A percentile compares a stretch with the other conserved stretches of the same genome.
These are phyloP conservation scores for Aplochiton taeniatus DNA, from an alignment of 2,797 vertebrate genomes.

Conservation along the genomic window DNA sequence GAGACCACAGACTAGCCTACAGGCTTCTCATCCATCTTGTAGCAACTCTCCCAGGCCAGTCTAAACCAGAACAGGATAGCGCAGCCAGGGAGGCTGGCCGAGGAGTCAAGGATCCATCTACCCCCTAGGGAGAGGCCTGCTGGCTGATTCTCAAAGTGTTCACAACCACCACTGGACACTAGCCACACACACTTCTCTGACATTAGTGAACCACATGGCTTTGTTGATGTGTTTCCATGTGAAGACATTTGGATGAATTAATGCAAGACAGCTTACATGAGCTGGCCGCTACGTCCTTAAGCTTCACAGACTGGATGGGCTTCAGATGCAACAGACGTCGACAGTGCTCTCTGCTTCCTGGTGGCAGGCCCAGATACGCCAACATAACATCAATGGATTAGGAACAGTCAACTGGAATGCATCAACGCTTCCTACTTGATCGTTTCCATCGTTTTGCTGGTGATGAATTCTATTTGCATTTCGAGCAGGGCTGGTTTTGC, in stretches of 20 bases:
- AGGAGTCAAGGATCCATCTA: slow-evolving; percentile 10
- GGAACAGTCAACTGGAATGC: background rate
- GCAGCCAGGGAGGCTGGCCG: slow-evolving; percentile 33
- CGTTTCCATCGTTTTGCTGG: background rate
- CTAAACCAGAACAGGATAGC: no score
- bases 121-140: no score
- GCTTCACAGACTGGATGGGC: no score
- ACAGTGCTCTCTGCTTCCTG: no score
- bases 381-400: background rate
- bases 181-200: slow-evolving; percentile 40
- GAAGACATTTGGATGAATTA: background rate
- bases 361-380: background rate
- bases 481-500: slow-evolving; percentile 15
- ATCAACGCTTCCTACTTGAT: background rate
- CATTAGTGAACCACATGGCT: slow-evolving; percentile 26
- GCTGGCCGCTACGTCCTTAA: no score
- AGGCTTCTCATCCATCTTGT: slow-evolving; percentile 59
- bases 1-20: slow-evolving; percentile 62
- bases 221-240: slow-evolving; percentile 36
- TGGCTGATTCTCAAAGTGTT: slow-evolving; percentile 57
- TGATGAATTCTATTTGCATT: slow-evolving; percentile 6
- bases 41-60: slow-evolving; percentile 42
- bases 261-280: no score
- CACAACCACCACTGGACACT: slow-evolving; percentile 39
- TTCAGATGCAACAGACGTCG: no score